Base-by-base conservation (phyloP, 2,888 invertebrate species). In the Drosophila borealis region DNA sequence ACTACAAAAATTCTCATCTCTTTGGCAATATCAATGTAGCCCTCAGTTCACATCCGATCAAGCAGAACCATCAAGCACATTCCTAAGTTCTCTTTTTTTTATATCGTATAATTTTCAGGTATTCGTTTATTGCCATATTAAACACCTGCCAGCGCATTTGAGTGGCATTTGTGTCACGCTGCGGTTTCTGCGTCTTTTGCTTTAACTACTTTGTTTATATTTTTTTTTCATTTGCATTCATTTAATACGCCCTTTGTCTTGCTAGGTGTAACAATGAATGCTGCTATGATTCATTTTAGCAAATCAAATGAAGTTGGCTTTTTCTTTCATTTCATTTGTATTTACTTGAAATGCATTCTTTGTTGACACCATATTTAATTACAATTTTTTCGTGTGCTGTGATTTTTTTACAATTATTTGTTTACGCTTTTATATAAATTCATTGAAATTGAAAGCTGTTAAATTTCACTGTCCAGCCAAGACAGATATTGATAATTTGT, bases 1-100 rank as follows among this genome's bases (percentile, higher is more conserved):
- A 71, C 55, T 74, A 59, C 37, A 44, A 60, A 59, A 56, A 50
- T 51, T 62, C 62, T 42, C 42, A 25, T 42, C 37, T 41, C 33
- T 21, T 55, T 53, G 42, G 37, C 42, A 19, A 49, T 53, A 44
- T 21, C 62, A 42, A 63, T 54, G 65, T 56, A 53, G 60, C 64
- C 37, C 66, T 41, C 49, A 55, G 61, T 86, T 87, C 82, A 71
- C 80, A 84, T 78, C 68, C 71, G 78, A 72, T 87, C 81, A 87
- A 76, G 78, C 85, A 73, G 72, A 87, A 84, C 81, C 71, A 63
- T 70, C 59, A 48, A 29, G 44, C n/a, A 51, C 61, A 85, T 80
- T 71, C 83, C 74, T 44, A 14, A 66, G 63, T 50, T 68, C 13
- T 49, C 34, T 4, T 14, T 41, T 54, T 49, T 19, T 13, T 59